Evolutionary conservation across 35 echinoderm and acorn worm genomes (phyloP).

Genomic region (Patiria miniata): DNA sequence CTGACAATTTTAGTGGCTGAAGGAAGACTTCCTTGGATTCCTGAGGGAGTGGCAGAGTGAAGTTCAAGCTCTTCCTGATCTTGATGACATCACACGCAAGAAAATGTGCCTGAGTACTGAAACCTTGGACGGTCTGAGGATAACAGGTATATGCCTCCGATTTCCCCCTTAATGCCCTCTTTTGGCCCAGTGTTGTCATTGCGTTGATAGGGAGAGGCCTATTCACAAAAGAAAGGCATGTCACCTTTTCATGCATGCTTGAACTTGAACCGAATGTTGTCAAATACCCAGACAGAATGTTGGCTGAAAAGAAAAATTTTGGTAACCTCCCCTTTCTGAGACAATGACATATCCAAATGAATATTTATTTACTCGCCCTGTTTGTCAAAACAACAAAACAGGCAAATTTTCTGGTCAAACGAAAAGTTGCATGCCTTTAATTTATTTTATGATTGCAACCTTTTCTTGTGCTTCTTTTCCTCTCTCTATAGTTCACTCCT

Average conservation of each 20-base stretch:
- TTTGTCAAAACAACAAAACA: not conserved
- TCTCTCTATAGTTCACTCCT: not conserved
- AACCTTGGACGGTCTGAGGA: conserved; percentile 11
- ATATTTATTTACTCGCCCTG: too few species aligned
- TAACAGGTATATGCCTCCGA: not conserved
- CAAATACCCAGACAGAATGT: too few species aligned
- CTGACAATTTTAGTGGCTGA: not conserved
- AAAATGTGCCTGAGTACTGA: conserved; percentile 10
- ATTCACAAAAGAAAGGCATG: too few species aligned
- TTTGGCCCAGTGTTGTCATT: too few species aligned
- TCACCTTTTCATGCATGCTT: too few species aligned
- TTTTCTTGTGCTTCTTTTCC: not conserved
- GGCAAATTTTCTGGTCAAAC: not conserved
- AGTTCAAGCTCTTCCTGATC: too few species aligned
- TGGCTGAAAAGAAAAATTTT: too few species aligned
- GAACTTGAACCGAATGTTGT: not conserved
- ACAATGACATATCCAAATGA: too few species aligned
- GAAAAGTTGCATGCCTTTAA: not conserved
- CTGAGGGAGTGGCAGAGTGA: too few species aligned
- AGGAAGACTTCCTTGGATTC: too few species aligned
- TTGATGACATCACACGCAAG: not conserved
- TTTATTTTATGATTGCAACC: not conserved
- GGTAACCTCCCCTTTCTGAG: too few species aligned
- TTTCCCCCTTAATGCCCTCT: too few species aligned
- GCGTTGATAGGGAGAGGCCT: not conserved